Base-by-base conservation (phyloP, 2,113 vertebrate species). In the Seriola rivoliana region DNA sequence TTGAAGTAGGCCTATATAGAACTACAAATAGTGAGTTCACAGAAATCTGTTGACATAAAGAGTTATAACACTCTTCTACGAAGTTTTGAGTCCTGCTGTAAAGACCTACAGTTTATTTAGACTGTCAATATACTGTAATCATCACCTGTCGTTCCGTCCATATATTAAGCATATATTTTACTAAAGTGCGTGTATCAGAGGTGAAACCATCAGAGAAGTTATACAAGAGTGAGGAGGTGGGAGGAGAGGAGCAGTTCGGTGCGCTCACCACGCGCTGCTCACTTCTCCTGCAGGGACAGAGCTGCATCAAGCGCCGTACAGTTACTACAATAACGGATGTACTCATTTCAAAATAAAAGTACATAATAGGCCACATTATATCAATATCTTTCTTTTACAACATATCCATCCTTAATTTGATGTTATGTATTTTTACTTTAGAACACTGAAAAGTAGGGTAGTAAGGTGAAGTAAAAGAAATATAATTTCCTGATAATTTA, bases 221-320 rank as follows among this genome's bases (percentile, higher is more conserved):
- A 87, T 83, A 87, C 81, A 91, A 89, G 82, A 79, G 69, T 25
- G 80, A 77, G 58, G 73, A 72, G 85, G 86, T 58, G 88, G 81
- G 84, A 83, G 52, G 29, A 5, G 16, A 74, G 55, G 69, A 83
- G 64, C 58, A 72, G 34, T 68, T 63, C 46, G 3, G 54, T 54
- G 67, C 38, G 54, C 72, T 66, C 70, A 54, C 38, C 75, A 74
- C 44, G 84, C 76, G 84, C 69, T 57, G 80, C 85, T 68, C 71
- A 71, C 74, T 79, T 21, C 78, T 82, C 59, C 81, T 63, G 78
- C 19, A 38, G 17, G 13, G 50, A 66, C 10, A 40, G 17, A 16
- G 36, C 4, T 19, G 50, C 9, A 48, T 77, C 64, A 91, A 88
- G n/a, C 5, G 0, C 0, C 7, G 2, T 5, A 1, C 0, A 42